Evolutionary conservation across 2,113 vertebrate genomes (phyloP).

Genomic region (Chamaea fasciata): DNA sequence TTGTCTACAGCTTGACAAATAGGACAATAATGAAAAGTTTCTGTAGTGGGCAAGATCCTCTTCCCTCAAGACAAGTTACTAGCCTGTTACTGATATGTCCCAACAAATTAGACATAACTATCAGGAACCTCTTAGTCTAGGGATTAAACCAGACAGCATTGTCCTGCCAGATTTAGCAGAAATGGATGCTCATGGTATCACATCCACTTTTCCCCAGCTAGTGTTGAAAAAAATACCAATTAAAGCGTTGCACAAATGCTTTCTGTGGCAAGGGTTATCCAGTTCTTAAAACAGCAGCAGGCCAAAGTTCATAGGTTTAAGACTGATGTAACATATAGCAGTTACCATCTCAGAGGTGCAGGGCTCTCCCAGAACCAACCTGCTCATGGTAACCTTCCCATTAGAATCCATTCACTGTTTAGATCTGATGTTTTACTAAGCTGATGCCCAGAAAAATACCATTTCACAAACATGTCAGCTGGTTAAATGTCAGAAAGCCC

Average conservation of each 20-base stretch:
- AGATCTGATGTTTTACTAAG: background rate
- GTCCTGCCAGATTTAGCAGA: background rate
- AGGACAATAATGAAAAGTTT: background rate
- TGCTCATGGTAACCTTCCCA: accelerated
- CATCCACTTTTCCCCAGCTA: background rate
- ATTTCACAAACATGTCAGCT: background rate
- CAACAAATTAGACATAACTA: background rate
- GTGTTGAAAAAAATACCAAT: background rate
- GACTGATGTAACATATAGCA: background rate
- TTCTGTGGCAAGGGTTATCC: background rate
- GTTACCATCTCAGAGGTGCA: background rate
- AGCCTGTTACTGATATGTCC: background rate
- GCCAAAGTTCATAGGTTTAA: background rate
- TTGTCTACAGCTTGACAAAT: constrained; percentile 1
- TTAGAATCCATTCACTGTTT: background rate
- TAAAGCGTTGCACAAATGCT: background rate
- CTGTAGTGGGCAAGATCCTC: background rate
- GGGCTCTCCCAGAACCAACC: accelerated
- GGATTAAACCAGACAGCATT: background rate
- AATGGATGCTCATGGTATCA: background rate
- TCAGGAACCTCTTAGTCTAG: background rate
- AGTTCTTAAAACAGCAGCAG: background rate
- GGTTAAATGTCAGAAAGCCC: background rate
- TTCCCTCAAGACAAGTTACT: background rate
- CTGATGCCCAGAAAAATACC: background rate